Percentiles rank a stretch among this genome's conserved stretches.
These are phyloP conservation scores for Brenthis ino DNA, from an alignment of 2,888 invertebrate genomes.

Conservation along the genomic window DNA sequence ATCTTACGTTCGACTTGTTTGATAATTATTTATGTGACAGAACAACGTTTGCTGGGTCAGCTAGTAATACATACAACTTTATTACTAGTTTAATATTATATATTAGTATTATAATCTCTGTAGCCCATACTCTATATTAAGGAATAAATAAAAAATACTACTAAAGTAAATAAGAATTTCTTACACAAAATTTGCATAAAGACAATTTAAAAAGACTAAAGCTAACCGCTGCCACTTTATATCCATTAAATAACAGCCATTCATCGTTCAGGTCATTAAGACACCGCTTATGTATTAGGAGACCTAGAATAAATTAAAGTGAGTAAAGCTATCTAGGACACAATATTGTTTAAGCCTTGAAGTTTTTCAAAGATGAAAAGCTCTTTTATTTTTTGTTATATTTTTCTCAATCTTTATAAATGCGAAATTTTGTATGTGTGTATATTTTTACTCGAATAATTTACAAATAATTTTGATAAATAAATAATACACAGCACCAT, in stretches of 20 bases:
- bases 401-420: too few species aligned
- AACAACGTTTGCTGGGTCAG: too few species aligned
- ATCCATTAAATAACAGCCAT: conserved; percentile 30
- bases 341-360: background rate
- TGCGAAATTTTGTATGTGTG: too few species aligned
- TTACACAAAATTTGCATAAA: too few species aligned
- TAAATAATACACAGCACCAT: too few species aligned
- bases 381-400: background rate
- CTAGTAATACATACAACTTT: too few species aligned
- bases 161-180: background rate
- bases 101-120: too few species aligned
- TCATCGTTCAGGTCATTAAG: conserved; percentile 22
- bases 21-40: too few species aligned
- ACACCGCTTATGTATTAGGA: conserved; percentile 4
- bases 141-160: background rate
- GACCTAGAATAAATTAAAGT: conserved; percentile 15
- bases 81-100: too few species aligned
- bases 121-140: background rate
- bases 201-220: background rate
- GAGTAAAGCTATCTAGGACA: background rate
- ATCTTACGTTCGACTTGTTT: too few species aligned
- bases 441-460: too few species aligned
- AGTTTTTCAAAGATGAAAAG: background rate
- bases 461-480: too few species aligned
- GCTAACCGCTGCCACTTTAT: conserved; percentile 14